Evolutionary conservation across 2,888 invertebrate genomes (phyloP), one percentile per base, ranked within the genome.

Genomic region (Drepana falcataria): DNA sequence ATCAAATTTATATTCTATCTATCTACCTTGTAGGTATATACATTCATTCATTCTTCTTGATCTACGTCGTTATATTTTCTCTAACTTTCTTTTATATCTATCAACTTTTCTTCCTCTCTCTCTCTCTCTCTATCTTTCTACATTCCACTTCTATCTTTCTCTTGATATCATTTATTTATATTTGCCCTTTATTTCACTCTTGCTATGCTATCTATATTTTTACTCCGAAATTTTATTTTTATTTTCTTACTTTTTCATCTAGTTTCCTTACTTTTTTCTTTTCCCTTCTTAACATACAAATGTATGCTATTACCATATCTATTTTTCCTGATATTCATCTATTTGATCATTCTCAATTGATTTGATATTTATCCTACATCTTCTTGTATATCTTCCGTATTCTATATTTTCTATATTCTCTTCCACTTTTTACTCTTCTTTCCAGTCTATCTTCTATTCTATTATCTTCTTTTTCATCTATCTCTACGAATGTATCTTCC

Each of bases 131-230:
- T 21, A 21, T 21, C 21, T 21, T 21, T 21, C 21, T 21, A 21
- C 21, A 9, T 37, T 21, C 41, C 21, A 33, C 35, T 35, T 35
- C 48, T 44, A 47, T 35, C 35, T 48, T 48, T n/a, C 34, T 41
- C 37, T 44, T 33, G 3, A 5, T 35, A 47, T 52, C 48, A 37
- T 48, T 40, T 48, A 21, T 48, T 52, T 47, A 44, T 33, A 35
- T 34, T 52, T 33, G 35, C 44, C 33, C 51, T 48, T 51, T 48
- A 49, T 53, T 47, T 41, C 55, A 4, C 37, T 4, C 6, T 41
- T 59, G 5, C 55, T 9, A 52, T 53, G 53, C 7, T 51, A 49
- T 40, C 35, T 52, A 44, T 53, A 35, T 35, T 35, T 59, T 21
- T 48, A 2, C 2, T 35, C 3, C 48, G 35, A 35, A 35, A 35